These are phyloP conservation scores for Climacteris rufus DNA, from an alignment of 2,113 vertebrate species.

Conservation along the genomic window DNA sequence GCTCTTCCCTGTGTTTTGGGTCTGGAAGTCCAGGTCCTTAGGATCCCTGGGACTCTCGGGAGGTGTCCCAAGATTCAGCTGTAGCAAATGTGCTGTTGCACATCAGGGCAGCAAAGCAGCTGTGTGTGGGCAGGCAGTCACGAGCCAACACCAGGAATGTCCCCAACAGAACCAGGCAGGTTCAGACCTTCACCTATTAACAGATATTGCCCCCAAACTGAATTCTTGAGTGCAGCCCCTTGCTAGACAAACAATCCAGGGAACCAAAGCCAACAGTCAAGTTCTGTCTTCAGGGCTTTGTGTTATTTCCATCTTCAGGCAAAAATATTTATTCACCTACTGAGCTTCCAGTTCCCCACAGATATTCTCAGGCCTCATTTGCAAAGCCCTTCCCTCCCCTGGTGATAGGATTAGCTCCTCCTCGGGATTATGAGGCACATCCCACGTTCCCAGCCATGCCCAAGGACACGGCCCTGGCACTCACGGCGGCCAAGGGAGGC, in stretches of 20 bases:
- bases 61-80: rapidly evolving
- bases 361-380: neutral
- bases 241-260: neutral
- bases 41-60: neutral
- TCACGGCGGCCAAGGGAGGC: neutral
- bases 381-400: neutral
- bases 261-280: neutral
- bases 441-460: neutral
- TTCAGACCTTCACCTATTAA: neutral
- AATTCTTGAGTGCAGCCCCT: neutral
- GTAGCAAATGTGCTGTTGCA: neutral
- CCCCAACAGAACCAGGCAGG: neutral
- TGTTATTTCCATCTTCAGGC: neutral
- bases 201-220: neutral
- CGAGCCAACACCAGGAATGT: neutral
- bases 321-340: neutral
- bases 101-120: neutral
- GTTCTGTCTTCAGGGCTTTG: neutral
- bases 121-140: neutral
- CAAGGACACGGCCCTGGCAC: neutral
- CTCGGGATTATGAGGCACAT: neutral
- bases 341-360: constrained; percentile 5
- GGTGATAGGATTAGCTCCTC: neutral
- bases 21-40: neutral
- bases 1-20: neutral